Conservation (phyloP, 2,888 invertebrate species). For the Quadroppia sp. region DNA sequence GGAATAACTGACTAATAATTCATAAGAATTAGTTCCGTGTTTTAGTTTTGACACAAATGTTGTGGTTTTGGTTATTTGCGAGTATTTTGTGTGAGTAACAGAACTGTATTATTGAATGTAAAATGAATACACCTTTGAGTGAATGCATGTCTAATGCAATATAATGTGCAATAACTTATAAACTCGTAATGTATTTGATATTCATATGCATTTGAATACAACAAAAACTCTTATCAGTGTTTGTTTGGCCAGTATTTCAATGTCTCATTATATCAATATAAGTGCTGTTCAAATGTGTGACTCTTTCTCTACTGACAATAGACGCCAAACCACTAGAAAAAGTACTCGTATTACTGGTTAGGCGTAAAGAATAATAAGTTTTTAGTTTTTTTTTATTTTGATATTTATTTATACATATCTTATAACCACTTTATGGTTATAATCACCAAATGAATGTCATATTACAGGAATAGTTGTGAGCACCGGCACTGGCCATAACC, state of each 20-base stretch:
- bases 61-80: conserved; percentile 7
- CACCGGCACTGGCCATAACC: not conserved
- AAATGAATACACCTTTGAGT: not conserved
- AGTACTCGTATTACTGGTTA: conserved; percentile 6
- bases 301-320: not conserved
- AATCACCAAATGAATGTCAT: not conserved
- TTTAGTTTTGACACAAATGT: conserved; percentile 25
- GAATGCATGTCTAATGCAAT: conserved; percentile 6
- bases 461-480: not conserved
- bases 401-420: not conserved
- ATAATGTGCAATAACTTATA: not conserved
- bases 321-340: conserved; percentile 4
- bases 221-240: not conserved
- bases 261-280: not conserved
- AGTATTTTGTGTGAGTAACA: not conserved
- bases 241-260: not conserved
- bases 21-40: conserved; percentile 27
- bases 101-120: not conserved
- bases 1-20: conserved; percentile 8
- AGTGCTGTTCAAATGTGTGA: conserved; percentile 1
- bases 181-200: not conserved
- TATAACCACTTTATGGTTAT: not conserved
- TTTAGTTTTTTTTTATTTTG: too few species aligned
- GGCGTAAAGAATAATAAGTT: not conserved
- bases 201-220: not conserved